phyloP scores from a whole-genome alignment of 2,888 invertebrate genomes.

The Willowsia nigromaculata region DNA sequence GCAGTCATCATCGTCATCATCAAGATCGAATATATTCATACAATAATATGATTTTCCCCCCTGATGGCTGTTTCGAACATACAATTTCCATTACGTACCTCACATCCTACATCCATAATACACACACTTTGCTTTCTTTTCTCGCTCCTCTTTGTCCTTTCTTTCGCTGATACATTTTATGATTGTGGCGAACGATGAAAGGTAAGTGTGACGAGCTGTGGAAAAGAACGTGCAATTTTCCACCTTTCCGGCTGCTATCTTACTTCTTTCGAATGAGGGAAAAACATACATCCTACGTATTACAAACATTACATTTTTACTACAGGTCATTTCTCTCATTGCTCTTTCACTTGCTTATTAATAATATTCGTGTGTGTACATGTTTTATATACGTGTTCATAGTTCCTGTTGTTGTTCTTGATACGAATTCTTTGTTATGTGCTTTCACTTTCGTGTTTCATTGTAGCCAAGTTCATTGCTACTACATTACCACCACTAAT shows the following conservation, averaged over 20 bases:
- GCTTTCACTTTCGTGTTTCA: conserved; percentile 32
- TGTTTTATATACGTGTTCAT: not conserved
- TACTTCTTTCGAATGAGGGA: not conserved
- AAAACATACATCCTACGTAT: not conserved
- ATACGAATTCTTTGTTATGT: not conserved
- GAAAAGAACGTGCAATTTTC: conserved; percentile 48
- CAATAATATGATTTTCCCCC: not conserved
- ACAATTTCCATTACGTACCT: conserved; percentile 11
- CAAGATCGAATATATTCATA: not conserved
- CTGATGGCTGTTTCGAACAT: not conserved
- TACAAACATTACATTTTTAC: conserved; percentile 23
- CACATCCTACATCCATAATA: not conserved
- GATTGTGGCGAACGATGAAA: conserved; percentile 46
- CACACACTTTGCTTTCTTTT: no score
- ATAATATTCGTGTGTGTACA: not conserved
- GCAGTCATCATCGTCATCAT: not conserved
- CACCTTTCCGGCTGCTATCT: conserved; percentile 38
- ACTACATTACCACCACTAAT: not conserved
- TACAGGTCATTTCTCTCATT: conserved; percentile 38
- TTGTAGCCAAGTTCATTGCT: conserved; percentile 35
- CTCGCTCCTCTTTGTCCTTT: not conserved
- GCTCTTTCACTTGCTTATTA: not conserved
- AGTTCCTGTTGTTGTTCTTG: conserved; percentile 1
- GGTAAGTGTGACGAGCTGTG: conserved; percentile 45
- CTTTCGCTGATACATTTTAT: conserved; percentile 6